A percentile compares a stretch with the other conserved stretches of the same genome.
These are phyloP conservation scores for Dendrocincla fuliginosa DNA, from an alignment of 2,797 vertebrate genomes.

Conservation along the genomic window DNA sequence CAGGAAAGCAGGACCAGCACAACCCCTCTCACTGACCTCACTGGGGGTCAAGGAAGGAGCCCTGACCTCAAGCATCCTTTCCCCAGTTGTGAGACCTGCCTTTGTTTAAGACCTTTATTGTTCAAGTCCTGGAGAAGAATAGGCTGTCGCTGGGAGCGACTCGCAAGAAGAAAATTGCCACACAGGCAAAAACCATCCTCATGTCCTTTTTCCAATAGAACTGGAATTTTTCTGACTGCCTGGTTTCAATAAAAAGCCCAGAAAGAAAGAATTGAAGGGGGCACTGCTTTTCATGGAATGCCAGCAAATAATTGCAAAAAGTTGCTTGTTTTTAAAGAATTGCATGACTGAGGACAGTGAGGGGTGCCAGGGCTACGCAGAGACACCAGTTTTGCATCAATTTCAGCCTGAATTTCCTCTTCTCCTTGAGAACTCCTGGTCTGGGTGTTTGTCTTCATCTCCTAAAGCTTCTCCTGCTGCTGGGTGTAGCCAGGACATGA, in stretches of 20 bases:
- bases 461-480: not conserved
- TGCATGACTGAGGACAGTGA: not conserved
- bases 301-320: slow-evolving; percentile 26
- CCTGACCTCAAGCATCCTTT: not conserved
- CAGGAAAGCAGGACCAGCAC: not conserved
- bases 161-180: not conserved
- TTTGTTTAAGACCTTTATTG: slow-evolving; percentile 46
- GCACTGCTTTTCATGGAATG: slow-evolving; percentile 32
- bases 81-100: not conserved
- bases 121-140: slow-evolving; percentile 27
- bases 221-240: not conserved
- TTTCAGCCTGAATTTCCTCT: not conserved
- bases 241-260: slow-evolving; percentile 48
- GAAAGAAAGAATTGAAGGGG: slow-evolving; percentile 12
- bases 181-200: slow-evolving; percentile 16
- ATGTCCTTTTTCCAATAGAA: slow-evolving; percentile 46
- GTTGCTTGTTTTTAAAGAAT: not conserved
- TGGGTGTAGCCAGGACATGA: not conserved
- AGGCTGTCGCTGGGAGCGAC: not conserved
- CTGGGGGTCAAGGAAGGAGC: not conserved
- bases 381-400: not conserved
- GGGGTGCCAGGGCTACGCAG: not conserved
- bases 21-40: not conserved
- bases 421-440: not conserved
- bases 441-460: not conserved